These are phyloP conservation scores for Meta bourneti DNA, from an alignment of 2,888 invertebrate genomes.

Conservation along the genomic window DNA sequence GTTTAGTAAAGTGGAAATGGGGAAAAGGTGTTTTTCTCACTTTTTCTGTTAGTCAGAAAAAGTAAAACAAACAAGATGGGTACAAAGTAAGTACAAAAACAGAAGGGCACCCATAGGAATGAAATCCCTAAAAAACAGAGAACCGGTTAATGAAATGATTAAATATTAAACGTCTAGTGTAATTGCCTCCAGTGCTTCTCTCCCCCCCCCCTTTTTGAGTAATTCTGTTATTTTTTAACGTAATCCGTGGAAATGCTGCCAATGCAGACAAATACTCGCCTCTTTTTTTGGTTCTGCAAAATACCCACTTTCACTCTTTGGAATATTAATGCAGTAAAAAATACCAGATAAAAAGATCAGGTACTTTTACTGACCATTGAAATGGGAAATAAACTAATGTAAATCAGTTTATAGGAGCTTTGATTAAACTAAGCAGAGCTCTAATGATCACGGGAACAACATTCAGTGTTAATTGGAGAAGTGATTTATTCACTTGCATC, in stretches of 20 bases:
- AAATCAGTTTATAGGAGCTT: slow-evolving; percentile 38
- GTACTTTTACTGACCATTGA: not conserved
- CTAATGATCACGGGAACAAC: not conserved
- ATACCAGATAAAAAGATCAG: not conserved
- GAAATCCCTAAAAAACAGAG: slow-evolving; percentile 49
- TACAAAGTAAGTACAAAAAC: not conserved
- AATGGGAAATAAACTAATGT: not conserved
- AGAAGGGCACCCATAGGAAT: not conserved
- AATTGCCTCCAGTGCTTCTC: slow-evolving; percentile 23
- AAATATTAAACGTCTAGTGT: slow-evolving; percentile 64
- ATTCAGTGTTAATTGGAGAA: not conserved
- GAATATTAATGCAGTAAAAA: not conserved
- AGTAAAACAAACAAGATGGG: not conserved
- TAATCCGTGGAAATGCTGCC: slow-evolving; percentile 21
- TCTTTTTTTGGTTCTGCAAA: not conserved
- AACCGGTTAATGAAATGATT: slow-evolving; percentile 64
- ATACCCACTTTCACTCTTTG: not conserved
- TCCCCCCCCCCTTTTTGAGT: slow-evolving; percentile 20
- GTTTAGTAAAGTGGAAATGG: no score
- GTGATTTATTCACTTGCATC: not conserved
- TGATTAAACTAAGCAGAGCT: slow-evolving; percentile 38
- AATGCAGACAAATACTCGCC: not conserved
- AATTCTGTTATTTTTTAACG: slow-evolving; percentile 56
- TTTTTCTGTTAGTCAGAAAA: not conserved
- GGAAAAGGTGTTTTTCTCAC: not conserved